Evolutionary conservation across 2,888 invertebrate species (phyloP), one percentile per base, ranked within the genome.

Genomic region (Ichneumoninae sp.): DNA sequence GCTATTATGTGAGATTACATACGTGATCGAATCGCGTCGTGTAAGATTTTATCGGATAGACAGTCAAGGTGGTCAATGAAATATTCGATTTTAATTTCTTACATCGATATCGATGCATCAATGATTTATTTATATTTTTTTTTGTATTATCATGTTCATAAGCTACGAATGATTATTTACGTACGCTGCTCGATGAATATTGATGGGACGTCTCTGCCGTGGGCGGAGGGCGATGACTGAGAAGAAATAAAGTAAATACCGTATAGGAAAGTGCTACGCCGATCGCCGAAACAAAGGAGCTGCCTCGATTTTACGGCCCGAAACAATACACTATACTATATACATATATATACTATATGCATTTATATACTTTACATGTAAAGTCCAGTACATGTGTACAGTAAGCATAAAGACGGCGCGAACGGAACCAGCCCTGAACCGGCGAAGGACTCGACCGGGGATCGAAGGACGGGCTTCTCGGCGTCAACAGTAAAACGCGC

Each of bases 381-480:
- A 30, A 5, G 30, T 5, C 5, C 5, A 5, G 30, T 62, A 50
- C 47, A 62, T 44, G 57, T 26, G 4, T 30, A 36, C 66, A 7
- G 19, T 36, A 40, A 40, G 36, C 13, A 65, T 50, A 76, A 71
- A 60, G 52, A 52, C 47, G 52, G 68, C 50, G 47, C 81, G 75
- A 57, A 70, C 36, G 30, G 71, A 62, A 88, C 71, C 89, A 90
- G 89, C 89, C 90, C 89, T 90, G 90, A 90, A 89, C 86, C 84
- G 89, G 50, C 87, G 90, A 90, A 91, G 90, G 90, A 91, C 91
- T 90, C 52, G 85, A 85, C 87, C 70, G 81, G 84, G 74, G 62
- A 65, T 82, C 89, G 91, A 91, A 91, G 91, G 91, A 91, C 91
- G 87, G 82, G 62, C 70, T 77, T 77, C 71, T 76, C 33, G 84